A percentile compares a stretch with the other conserved stretches of the same genome.
phyloP scores from a whole-genome alignment of 1,140 invertebrate species.

The Philaenus spumarius region DNA sequence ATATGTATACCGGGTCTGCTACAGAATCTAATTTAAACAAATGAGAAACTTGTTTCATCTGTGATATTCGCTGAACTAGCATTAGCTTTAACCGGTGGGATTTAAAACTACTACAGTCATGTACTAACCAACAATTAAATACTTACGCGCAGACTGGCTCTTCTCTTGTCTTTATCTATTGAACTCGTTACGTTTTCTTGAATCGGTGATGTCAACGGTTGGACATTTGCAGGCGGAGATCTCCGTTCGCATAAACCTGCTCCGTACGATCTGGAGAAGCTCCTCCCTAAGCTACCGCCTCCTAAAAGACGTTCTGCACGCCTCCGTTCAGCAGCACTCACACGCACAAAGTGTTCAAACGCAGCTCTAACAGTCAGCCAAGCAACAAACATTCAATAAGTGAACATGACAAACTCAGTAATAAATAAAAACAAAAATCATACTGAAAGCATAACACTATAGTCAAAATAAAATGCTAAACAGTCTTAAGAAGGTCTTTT shows the following conservation, averaged over 20 bases:
- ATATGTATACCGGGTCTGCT: too few species aligned
- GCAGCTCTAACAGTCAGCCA: constrained; percentile 10
- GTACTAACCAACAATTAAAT: too few species aligned
- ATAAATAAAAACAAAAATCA: too few species aligned
- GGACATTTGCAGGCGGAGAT: background rate
- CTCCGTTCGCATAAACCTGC: constrained; percentile 13
- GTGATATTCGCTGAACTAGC: too few species aligned
- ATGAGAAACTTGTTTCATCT: too few species aligned
- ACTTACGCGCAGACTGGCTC: constrained; percentile 23
- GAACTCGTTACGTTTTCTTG: background rate
- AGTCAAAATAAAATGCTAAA: too few species aligned
- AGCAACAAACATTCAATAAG: constrained; percentile 2
- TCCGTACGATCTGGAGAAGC: constrained; percentile 42
- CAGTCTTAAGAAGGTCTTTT: too few species aligned
- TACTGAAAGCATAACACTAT: too few species aligned
- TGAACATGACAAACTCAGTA: background rate
- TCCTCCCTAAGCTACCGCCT: constrained; percentile 44
- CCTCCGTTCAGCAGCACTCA: constrained; percentile 41
- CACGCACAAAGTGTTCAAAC: constrained; percentile 48
- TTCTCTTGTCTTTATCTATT: constrained; percentile 3
- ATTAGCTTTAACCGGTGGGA: too few species aligned
- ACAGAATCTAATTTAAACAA: too few species aligned
- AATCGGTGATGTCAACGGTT: background rate
- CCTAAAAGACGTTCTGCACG: constrained; percentile 43
- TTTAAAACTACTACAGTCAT: too few species aligned